phyloP scores from a whole-genome alignment of 1,140 invertebrate species.

The Phenacoccus solenopsis region DNA sequence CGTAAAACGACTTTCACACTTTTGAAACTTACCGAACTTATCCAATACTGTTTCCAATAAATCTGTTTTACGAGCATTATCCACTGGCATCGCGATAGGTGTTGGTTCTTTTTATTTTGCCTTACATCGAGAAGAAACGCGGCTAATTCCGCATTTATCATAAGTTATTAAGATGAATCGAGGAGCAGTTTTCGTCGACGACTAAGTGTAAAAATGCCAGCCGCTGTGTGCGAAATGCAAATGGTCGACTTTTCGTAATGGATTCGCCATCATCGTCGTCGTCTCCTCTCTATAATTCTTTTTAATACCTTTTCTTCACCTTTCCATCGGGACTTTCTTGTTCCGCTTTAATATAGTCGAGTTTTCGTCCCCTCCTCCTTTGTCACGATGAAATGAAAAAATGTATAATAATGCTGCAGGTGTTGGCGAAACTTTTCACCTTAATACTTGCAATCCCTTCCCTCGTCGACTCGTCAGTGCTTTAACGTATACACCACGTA shows the following conservation, averaged over 20 bases:
- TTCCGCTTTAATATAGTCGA: not conserved
- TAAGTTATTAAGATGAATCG: not conserved
- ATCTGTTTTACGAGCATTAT: slow-evolving; percentile 2
- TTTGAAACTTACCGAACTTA: slow-evolving; percentile 2
- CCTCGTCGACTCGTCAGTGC: not conserved
- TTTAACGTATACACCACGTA: too few species aligned
- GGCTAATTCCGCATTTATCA: not conserved
- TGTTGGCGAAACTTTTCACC: not conserved
- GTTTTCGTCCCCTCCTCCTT: not conserved
- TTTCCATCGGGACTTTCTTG: too few species aligned
- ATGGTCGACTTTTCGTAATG: not conserved
- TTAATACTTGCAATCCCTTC: not conserved
- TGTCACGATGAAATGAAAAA: too few species aligned
- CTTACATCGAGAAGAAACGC: not conserved
- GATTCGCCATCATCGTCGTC: not conserved
- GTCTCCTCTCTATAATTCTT: not conserved
- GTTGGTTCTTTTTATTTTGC: not conserved
- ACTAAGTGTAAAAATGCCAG: not conserved
- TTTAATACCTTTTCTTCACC: not conserved
- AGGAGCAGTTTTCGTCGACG: not conserved
- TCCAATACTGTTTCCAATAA: slow-evolving; percentile 2
- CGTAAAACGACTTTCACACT: not conserved
- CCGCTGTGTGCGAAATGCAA: not conserved
- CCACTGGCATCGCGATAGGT: not conserved
- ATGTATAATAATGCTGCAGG: not conserved